Evolutionary conservation across 1,140 invertebrate genomes (phyloP), one percentile per base, ranked within the genome.

Genomic region (Brachionus manjavacas): DNA sequence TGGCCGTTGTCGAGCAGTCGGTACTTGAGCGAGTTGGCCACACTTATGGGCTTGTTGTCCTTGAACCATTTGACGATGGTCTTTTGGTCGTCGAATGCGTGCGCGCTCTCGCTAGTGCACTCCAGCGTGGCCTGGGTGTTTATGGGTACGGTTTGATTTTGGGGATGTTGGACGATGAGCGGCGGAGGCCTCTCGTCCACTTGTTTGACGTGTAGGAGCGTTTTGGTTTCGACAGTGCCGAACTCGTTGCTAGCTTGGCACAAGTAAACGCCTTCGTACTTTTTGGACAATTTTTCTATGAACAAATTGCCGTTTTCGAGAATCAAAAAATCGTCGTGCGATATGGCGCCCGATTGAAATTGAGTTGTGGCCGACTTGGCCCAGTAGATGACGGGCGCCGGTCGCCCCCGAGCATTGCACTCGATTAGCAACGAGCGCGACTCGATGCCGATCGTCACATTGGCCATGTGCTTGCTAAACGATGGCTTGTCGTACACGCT

Each of bases 191-290:
- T 6, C 2, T 35, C 16, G n/a, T 81, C 12, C 25, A 81, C 14
- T 64, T 41, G 52, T 43, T 81, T 81, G 0, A 81, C 79, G 14
- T 81, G 11, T 7, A 81, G 11, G 25, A 20, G 11, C 0, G 79
- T 81, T 81, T 81, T 60, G 2, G n/a, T 14, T 43, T 81, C 52
- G 0, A 81, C 28, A 4, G 9, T 39, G 4, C 79, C 79, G 28
- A 31, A 46, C n/a, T 81, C 55, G n/a, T 81, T 81, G 41, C 79
- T 81, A 11, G 79, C 79, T 25, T 81, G 52, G n/a, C 79, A 81
- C 14, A 81, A 20, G 23, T 81, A 81, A 14, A 46, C 52, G 12
- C 79, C 79, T 25, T 35, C 79, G 9, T 81, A 81, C 39, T 81
- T 81, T 60, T 60, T 7, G 25, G 2, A 16, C 41, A 81, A 31